Conservation (phyloP, 2,113 vertebrate species). For the Ammodytes marinus region DNA sequence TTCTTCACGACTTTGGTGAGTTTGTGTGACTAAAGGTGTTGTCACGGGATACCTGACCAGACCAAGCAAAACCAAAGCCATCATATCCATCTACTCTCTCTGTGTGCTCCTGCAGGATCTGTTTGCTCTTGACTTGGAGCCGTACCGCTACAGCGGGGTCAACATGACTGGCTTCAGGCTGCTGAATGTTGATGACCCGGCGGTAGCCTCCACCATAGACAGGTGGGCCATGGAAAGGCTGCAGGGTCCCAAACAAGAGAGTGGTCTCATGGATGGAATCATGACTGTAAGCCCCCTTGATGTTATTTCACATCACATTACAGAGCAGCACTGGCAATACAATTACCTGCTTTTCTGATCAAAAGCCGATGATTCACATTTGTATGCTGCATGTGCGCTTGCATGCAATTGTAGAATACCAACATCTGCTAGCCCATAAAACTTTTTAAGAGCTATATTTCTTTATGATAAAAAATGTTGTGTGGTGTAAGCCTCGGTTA, state of each 20-base stretch:
- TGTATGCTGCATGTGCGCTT: conserved; percentile 7
- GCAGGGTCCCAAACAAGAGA: conserved; percentile 92
- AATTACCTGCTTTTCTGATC: conserved; percentile 9
- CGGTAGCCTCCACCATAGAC: conserved; percentile 91
- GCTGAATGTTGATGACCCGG: conserved; percentile 90
- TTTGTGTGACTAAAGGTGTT: background rate
- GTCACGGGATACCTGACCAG: background rate
- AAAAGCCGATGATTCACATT: conserved; percentile 13
- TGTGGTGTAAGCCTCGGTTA: background rate
- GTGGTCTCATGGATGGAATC: conserved; percentile 91
- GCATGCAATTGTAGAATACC: conserved; percentile 5
- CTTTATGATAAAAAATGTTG: conserved; percentile 8
- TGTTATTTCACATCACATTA: background rate
- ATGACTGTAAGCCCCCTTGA: conserved; percentile 89
- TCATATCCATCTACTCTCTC: background rate
- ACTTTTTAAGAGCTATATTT: conserved; percentile 13
- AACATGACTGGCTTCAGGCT: conserved; percentile 98
- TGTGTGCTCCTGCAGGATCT: conserved; percentile 86
- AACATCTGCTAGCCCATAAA: conserved; percentile 30
- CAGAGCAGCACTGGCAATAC: background rate
- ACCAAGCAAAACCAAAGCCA: background rate
- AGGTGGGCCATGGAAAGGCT: conserved; percentile 95
- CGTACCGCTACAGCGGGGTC: conserved; percentile 97
- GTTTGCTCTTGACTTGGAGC: conserved; percentile 96
- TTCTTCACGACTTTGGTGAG: conserved; percentile 99